A percentile compares a stretch with the other conserved stretches of the same genome.
Conservation (phyloP, 30 jellyfish, hydroid and myxozoan species). For the Mastigias papua region DNA sequence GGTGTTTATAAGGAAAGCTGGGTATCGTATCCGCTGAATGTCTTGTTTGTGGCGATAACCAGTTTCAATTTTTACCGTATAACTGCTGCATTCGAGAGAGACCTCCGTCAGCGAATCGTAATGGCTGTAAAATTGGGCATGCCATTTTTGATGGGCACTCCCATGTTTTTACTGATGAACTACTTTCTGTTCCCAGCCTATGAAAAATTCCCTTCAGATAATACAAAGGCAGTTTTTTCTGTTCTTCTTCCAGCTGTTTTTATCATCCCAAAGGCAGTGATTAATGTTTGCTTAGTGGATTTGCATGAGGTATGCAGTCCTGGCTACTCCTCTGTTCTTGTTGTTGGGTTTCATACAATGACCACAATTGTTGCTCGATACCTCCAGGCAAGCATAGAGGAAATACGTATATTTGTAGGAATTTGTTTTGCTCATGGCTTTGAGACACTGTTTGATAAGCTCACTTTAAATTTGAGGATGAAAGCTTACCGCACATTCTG, state of each 20-base stretch:
- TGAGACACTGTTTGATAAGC: constrained; percentile 55
- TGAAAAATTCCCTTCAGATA: constrained; percentile 35
- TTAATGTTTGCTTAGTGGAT: constrained; percentile 42
- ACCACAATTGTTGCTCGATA: constrained; percentile 34
- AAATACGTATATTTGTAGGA: constrained; percentile 10
- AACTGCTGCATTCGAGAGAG: constrained; percentile 23
- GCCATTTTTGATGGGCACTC: constrained; percentile 53
- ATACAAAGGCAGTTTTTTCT: constrained; percentile 52
- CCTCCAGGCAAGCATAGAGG: constrained; percentile 61
- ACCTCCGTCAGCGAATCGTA: constrained; percentile 1
- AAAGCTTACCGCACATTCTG: constrained; percentile 36
- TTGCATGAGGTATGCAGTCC: constrained; percentile 23
- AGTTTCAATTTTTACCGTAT: constrained; percentile 54
- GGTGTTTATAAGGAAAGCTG: constrained; percentile 47
- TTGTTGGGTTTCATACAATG: constrained; percentile 58
- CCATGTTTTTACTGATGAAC: constrained; percentile 60
- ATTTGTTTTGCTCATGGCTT: constrained; percentile 59
- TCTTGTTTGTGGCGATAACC: constrained; percentile 31
- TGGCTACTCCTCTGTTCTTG: constrained; percentile 19
- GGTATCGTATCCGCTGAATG: constrained; percentile 59
- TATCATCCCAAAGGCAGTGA: constrained; percentile 56
- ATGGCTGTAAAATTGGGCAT: constrained; percentile 52
- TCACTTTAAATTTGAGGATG: constrained; percentile 21
- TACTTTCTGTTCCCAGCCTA: constrained; percentile 51
- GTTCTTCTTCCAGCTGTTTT: constrained; percentile 45